Percentiles rank a stretch among this genome's conserved stretches.
Conservation (phyloP, 2,797 vertebrate genomes). For the Helarctos malayanus region DNA sequence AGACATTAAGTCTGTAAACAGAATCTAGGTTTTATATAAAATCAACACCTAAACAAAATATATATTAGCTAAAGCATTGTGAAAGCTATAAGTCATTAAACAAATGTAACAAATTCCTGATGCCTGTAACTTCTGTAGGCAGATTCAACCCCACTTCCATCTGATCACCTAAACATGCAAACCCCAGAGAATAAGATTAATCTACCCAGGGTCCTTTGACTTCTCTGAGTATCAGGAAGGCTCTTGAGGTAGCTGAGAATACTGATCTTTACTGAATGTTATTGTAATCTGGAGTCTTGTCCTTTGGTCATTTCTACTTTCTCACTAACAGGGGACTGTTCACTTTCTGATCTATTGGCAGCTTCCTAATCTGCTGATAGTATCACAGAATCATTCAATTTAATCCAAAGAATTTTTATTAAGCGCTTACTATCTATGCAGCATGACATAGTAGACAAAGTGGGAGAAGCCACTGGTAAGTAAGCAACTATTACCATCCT, state of each 20-base stretch:
- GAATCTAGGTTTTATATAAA: neutral
- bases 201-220: neutral
- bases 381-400: slow-evolving; percentile 11
- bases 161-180: neutral
- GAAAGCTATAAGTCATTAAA: slow-evolving; percentile 37
- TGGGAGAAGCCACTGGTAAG: neutral
- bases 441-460: neutral
- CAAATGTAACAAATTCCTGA: neutral
- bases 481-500: neutral
- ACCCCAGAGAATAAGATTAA: neutral
- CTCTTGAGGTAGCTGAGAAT: neutral
- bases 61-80: neutral
- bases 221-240: neutral
- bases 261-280: neutral
- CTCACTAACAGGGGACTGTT: neutral
- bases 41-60: neutral
- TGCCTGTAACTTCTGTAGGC: neutral
- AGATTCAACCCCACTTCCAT: neutral
- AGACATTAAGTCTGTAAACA: neutral
- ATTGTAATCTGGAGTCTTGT: neutral
- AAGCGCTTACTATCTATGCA: neutral
- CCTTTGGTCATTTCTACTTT: neutral
- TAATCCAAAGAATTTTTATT: neutral
- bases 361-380: neutral
- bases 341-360: neutral